phyloP scores from a whole-genome alignment of 2,797 vertebrate genomes.

The Vireo griseus region DNA sequence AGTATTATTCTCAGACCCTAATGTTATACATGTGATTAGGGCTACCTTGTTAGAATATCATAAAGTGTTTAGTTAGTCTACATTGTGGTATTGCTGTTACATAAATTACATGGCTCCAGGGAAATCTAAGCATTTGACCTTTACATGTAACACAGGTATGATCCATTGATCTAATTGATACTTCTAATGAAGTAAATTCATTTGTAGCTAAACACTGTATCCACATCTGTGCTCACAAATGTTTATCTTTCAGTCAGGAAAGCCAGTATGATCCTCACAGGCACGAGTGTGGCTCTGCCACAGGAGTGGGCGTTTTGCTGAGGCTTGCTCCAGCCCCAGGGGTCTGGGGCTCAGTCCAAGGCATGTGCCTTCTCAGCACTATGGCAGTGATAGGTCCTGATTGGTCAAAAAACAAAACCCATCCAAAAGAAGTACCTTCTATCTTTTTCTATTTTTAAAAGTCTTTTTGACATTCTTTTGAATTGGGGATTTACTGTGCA shows the following conservation, averaged over 20 bases:
- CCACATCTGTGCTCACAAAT: background rate
- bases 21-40: background rate
- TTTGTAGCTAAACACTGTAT: background rate
- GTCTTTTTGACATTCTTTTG: background rate
- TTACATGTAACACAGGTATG: background rate
- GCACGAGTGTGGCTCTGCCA: accelerated
- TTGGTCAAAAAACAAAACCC: background rate
- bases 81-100: background rate
- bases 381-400: background rate
- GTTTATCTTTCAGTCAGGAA: background rate
- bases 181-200: background rate
- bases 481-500: background rate
- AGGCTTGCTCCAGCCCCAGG: background rate
- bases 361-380: background rate
- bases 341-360: background rate
- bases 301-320: background rate
- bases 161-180: background rate
- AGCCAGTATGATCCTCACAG: background rate
- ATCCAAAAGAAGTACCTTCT: background rate
- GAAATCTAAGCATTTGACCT: background rate
- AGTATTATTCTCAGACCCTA: background rate
- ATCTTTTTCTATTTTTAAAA: background rate
- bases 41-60: background rate
- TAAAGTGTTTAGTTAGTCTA: background rate
- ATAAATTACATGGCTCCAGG: background rate